These are phyloP conservation scores for Diploscapter pachys DNA, from an alignment of 1,140 invertebrate species.

Conservation along the genomic window DNA sequence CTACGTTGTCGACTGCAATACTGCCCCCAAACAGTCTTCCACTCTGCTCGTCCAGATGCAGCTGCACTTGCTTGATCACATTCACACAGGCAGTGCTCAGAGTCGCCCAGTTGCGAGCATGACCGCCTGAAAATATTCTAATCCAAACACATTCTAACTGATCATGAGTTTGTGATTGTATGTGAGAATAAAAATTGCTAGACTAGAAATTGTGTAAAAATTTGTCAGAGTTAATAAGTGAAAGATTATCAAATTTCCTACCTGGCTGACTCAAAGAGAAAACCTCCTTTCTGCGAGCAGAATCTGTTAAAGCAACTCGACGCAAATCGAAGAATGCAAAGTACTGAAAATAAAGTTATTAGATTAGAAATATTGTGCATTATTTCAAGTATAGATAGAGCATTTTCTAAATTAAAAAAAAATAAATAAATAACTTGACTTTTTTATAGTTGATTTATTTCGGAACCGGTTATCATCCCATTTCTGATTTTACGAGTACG, in stretches of 20 bases:
- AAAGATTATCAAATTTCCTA: background rate
- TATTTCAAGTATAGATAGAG: no score
- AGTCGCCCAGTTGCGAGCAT: constrained; percentile 28
- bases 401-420: no score
- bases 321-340: constrained; percentile 27
- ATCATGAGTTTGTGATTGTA: no score
- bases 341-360: background rate
- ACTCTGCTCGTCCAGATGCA: constrained; percentile 2
- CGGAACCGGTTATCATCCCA: no score
- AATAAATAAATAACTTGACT: no score
- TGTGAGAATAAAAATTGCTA: no score
- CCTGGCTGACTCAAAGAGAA: constrained; percentile 23
- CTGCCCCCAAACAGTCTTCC: background rate
- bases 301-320: constrained; percentile 10
- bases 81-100: background rate
- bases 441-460: background rate
- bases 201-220: no score
- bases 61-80: constrained; percentile 8
- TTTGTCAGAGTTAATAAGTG: background rate
- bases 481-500: no score
- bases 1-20: background rate
- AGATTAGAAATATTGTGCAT: no score
- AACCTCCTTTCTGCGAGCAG: constrained; percentile 6
- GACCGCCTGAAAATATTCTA: background rate
- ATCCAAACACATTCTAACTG: background rate